Evolutionary conservation across 2,113 vertebrate genomes (phyloP).

Genomic region (Synodontis membranacea): DNA sequence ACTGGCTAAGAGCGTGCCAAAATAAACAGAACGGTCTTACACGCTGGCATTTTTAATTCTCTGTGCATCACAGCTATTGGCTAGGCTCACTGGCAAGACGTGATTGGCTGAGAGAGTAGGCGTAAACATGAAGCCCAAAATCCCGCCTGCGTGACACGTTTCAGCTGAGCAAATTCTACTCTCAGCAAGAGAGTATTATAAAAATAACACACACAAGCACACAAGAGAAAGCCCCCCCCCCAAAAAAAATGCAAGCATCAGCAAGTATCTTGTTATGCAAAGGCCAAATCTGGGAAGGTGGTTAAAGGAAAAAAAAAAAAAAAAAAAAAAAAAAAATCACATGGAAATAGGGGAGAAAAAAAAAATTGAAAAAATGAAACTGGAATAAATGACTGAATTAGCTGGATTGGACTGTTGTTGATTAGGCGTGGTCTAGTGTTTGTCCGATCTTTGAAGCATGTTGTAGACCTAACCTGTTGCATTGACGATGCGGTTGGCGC

Average conservation of each 20-base stretch:
- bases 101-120: constrained; percentile 49
- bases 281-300: background rate
- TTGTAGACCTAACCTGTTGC: constrained; percentile 76
- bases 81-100: background rate
- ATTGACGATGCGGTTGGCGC: constrained; percentile 88
- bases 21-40: background rate
- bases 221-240: too few species aligned
- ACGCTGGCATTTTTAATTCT: background rate
- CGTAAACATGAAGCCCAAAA: background rate
- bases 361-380: too few species aligned
- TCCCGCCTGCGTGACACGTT: background rate
- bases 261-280: background rate
- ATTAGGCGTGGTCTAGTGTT: background rate
- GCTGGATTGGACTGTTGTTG: background rate
- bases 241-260: constrained; percentile 5
- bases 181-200: background rate
- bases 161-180: background rate
- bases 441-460: background rate
- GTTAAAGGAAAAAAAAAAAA: too few species aligned
- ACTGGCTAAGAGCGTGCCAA: background rate
- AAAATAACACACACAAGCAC: background rate
- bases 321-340: too few species aligned
- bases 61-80: constrained; percentile 13
- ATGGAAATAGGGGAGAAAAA: too few species aligned
- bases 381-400: background rate